Evolutionary conservation across 1,140 invertebrate genomes (phyloP), one percentile per base, ranked within the genome.

Genomic region (Drosophila saltans): DNA sequence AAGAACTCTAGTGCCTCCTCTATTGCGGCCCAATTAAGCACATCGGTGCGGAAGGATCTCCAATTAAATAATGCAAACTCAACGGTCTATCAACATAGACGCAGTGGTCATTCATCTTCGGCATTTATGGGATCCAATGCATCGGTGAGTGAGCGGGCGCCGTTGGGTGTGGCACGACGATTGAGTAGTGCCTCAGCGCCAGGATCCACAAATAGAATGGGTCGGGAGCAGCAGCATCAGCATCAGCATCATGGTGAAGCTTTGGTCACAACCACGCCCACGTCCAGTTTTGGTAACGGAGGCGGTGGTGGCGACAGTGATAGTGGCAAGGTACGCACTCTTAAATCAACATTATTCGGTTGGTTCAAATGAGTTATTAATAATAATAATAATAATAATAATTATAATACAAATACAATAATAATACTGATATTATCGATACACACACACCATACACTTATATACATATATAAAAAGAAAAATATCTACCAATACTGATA

Each of bases 311-410:
- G 73, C 81, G 91, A 92, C 73, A 90, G 77, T 85, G 91, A 92
- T 89, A 94, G 92, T 91, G 93, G 93, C 92, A 95, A 95, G 94
- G 95, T 95, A 95, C 94, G 95, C 93, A 93, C 94, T 88, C 92
- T 93, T 82, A 95, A 94, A 93, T 93, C 94, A 91, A 94, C 93
- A 92, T 94, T 95, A 93, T 95, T 95, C 94, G 94, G 92, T 93
- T 95, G 94, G 94, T 95, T 93, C 94, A 94, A 93, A 92, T 94
- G 81, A 90, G 84, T 52, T 81, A 84, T 80, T 81, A 67, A 80
- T 88, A 71, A 75, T 69, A 36, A 57, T 60, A 24, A 61, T 75
- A 79, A 69, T 81, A 72, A 85, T 86, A 82, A 90, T 78, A 81
- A 83, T 78, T 59, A 77, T 88, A 71, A 75, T 66, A 36, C 33